Conservation (phyloP, 2,113 vertebrate species). For the Eretmochelys imbricata region DNA sequence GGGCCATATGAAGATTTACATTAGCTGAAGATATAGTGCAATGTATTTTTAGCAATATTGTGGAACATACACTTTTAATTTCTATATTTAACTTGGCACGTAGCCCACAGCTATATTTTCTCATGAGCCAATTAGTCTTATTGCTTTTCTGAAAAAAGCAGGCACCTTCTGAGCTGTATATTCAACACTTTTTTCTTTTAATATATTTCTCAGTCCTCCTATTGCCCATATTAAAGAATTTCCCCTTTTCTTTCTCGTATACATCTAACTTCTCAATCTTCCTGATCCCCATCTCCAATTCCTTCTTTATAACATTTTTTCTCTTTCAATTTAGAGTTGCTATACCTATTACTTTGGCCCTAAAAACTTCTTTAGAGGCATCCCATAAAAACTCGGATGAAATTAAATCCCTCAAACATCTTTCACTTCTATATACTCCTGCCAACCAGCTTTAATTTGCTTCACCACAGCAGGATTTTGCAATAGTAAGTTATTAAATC, state of each 20-base stretch:
- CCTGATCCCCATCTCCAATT: neutral
- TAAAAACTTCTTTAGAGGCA: neutral
- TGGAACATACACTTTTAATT: neutral
- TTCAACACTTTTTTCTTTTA: neutral
- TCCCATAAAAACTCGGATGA: slow-evolving; percentile 3
- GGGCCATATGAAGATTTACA: neutral
- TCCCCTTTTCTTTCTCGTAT: neutral
- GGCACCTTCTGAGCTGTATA: neutral
- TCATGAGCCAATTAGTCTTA: neutral
- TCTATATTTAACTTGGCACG: neutral
- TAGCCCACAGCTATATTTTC: neutral
- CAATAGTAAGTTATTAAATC: slow-evolving; percentile 52
- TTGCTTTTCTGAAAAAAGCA: neutral
- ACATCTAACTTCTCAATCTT: neutral
- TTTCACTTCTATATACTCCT: neutral
- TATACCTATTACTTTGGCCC: neutral
- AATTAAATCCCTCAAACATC: slow-evolving; percentile 35
- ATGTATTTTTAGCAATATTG: neutral
- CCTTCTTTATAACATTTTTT: neutral
- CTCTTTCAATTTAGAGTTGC: neutral
- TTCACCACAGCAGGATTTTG: slow-evolving; percentile 12
- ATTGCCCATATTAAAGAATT: neutral
- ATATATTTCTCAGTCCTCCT: neutral
- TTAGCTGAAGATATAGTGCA: neutral
- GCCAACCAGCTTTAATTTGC: slow-evolving; percentile 40